These are phyloP conservation scores for Polypedilum vanderplanki DNA, from an alignment of 1,140 invertebrate genomes.

Conservation along the genomic window DNA sequence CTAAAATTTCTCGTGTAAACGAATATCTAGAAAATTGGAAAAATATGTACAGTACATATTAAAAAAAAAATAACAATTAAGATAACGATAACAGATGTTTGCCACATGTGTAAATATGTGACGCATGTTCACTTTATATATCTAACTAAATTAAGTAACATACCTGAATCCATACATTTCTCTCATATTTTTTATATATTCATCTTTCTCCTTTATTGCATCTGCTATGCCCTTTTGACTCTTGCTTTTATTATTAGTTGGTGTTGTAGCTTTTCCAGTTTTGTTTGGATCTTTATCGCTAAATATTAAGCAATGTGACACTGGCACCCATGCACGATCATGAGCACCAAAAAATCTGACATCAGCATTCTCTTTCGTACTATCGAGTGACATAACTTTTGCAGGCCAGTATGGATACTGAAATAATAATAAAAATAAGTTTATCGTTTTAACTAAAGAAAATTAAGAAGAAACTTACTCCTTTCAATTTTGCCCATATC, in stretches of 20 bases:
- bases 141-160: background rate
- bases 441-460: background rate
- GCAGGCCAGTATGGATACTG: conserved; percentile 89
- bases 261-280: conserved; percentile 32
- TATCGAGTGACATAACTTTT: conserved; percentile 73
- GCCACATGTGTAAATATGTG: too few species aligned
- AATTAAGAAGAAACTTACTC: conserved; percentile 38
- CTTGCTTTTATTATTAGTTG: conserved; percentile 51
- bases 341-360: conserved; percentile 91
- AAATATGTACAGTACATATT: too few species aligned
- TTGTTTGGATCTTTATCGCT: conserved; percentile 59
- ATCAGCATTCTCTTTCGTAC: conserved; percentile 67
- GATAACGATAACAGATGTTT: too few species aligned
- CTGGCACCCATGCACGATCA: conserved; percentile 83
- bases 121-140: too few species aligned
- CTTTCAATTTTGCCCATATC: conserved; percentile 89
- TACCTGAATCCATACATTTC: background rate
- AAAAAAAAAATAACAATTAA: too few species aligned
- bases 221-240: conserved; percentile 55
- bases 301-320: conserved; percentile 76
- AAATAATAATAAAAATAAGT: background rate
- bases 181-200: conserved; percentile 27
- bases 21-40: background rate
- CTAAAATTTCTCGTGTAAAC: background rate
- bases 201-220: conserved; percentile 50